Evolutionary conservation across 2,797 vertebrate species (phyloP), one percentile per base, ranked within the genome.

Genomic region (Galagoides demidoff): DNA sequence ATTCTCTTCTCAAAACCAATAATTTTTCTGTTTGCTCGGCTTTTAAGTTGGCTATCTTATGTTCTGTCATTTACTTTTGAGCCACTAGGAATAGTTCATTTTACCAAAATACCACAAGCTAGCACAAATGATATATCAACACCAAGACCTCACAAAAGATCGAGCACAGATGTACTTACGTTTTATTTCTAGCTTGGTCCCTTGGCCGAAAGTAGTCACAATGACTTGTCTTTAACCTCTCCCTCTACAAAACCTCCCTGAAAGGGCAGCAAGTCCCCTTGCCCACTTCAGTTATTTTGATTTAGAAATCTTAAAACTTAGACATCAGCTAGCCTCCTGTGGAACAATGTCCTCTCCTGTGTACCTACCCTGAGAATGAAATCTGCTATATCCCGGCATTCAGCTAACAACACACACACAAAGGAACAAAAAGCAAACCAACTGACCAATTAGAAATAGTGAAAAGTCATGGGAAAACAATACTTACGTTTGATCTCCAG

Each of bases 401-500:
- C 22, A 85, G 70, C 43, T 63, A 70, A 79, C 29, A 19, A 82
- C 87, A 92, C 31, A 45, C 9, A 37, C 34, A 84, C 55, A 83
- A 92, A 82, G 23, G n/a, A 84, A 12, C 27, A 82, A 87, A 94
- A 92, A 55, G 20, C 34, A 77, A 90, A 49, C 0, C 34, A 83
- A 31, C 34, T 39, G 66, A 59, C 22, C 31, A n/a, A n/a, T 66
- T 66, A 96, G 82, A 90, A 52, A 84, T 19, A 73, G 74, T 4
- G n/a, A 95, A 92, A 70, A 94, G 79, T 59, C 5, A 25, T 52
- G 23, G 49, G 79, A 31, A 94, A 96, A 39, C 66, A 64, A 16
- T 59, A 98, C 97, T 98, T 95, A 98, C 96, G 52, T 96, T 95
- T 97, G 5, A 98, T 29, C 2, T 97, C 97, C 20, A 97, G 0